Evolutionary conservation across 2,888 invertebrate species (phyloP), one percentile per base, ranked within the genome.

Genomic region (Geotrupes spiniger): DNA sequence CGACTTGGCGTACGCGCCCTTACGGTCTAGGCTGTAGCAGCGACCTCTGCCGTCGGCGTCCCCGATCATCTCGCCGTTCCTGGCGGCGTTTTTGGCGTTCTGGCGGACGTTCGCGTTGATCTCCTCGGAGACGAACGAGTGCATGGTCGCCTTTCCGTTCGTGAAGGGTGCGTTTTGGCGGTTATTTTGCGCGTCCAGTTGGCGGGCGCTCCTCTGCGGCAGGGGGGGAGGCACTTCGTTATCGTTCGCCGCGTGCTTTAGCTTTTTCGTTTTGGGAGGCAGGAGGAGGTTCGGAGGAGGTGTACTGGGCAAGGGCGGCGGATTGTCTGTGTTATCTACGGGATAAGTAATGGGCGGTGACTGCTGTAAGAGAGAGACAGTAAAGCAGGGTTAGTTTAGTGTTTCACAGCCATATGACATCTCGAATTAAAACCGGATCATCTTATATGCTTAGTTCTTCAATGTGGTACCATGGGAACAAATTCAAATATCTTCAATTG

Each of bases 361-460:
- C 61, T 69, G 70, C 71, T 71, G 71, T 66, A 71, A 71, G 69
- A 72, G 60, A 69, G 63, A 66, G 63, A 69, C 57, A 69, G 69
- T 68, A 67, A 69, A 70, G 70, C 69, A 64, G 62, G 66, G 71
- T 71, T 70, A 71, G 69, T 70, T 62, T 56, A 53, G 61, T 62
- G 60, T 63, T 33, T 14, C 12, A 46, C 46, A 46, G 46, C 46
- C 46, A 46, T n/a, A n/a, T 46, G 31, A 46, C 46, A 46, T 39
- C 28, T 21, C 21, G 21, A 21, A 43, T 43, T 36, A 43, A 36
- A 43, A 36, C 27, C 28, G 43, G 36, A 36, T 27, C 37, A 14
- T 25, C 11, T 43, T 36, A 36, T 43, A 43, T 43, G 43, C 43
- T 43, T 36, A 43, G 43, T 36, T 43, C 36, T 43, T 10, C 27